Conservation (phyloP, 1,140 invertebrate genomes). For the Callitettix versicolor region DNA sequence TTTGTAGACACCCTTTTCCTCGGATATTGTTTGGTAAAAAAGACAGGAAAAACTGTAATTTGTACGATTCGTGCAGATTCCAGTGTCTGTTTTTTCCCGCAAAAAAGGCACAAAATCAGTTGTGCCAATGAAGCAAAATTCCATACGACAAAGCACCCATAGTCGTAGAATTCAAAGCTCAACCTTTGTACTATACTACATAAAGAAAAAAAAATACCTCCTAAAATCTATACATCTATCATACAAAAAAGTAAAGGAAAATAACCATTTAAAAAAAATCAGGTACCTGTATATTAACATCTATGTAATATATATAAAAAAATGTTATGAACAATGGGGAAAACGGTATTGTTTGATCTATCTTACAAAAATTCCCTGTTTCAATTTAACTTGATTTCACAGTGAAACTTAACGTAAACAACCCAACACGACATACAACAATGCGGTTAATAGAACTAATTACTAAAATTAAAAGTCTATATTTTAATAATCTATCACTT, state of each 20-base stretch:
- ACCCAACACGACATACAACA: conserved; percentile 1
- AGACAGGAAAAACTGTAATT: too few relatives aligned
- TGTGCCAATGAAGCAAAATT: too few relatives aligned
- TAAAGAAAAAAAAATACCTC: conserved; percentile 4
- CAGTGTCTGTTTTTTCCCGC: too few relatives aligned
- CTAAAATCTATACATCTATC: conserved; percentile 3
- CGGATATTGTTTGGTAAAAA: too few relatives aligned
- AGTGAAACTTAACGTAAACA: not conserved
- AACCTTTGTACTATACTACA: conserved; percentile 3
- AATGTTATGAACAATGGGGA: conserved; percentile 3
- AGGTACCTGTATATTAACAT: conserved; percentile 14
- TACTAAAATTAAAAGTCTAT: conserved; percentile 11
- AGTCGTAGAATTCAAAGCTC: not conserved
- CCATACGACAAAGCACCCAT: not conserved
- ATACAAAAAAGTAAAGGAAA: conserved; percentile 9
- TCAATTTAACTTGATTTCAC: not conserved
- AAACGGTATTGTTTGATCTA: not conserved
- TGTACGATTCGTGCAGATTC: too few relatives aligned
- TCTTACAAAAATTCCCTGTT: conserved; percentile 13
- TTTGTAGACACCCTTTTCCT: too few relatives aligned
- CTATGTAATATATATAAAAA: conserved; percentile 15
- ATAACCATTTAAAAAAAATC: conserved; percentile 7
- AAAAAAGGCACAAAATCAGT: too few relatives aligned
- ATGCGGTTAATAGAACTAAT: not conserved
- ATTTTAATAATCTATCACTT: conserved; percentile 11